Conservation (phyloP, 2,888 invertebrate genomes). For the Orchesella flavescens region DNA sequence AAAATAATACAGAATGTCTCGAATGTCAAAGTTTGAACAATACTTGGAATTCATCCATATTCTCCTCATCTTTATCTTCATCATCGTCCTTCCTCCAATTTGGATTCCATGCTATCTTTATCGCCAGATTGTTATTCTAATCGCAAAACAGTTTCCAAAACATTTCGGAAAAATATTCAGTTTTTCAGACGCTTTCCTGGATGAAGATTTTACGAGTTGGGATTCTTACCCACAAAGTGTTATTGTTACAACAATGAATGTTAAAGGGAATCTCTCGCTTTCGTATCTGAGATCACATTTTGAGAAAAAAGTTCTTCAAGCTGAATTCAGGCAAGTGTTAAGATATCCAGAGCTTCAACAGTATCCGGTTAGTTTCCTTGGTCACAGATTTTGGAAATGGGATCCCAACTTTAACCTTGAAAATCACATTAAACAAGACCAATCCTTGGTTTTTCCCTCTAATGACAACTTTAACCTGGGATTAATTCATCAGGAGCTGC, state of each 20-base stretch:
- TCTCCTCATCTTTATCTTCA: not conserved
- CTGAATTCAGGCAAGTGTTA: not conserved
- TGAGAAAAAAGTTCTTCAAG: constrained; percentile 15
- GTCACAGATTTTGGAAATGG: constrained; percentile 14
- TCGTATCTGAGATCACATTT: not conserved
- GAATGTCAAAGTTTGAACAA: not conserved
- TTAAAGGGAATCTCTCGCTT: not conserved
- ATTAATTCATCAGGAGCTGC: constrained; percentile 7
- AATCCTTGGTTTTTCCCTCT: not conserved
- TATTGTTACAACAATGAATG: not conserved
- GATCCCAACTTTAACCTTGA: constrained; percentile 1
- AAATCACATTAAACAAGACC: constrained; percentile 23
- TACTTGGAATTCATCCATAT: not conserved
- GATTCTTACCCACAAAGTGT: not conserved
- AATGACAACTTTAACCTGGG: not conserved
- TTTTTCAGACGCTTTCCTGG: not conserved
- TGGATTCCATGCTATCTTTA: not conserved
- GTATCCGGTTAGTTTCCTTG: not conserved
- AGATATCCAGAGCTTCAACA: constrained; percentile 37
- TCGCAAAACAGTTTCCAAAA: too few relatives aligned
- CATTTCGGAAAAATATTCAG: not conserved
- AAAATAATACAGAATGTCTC: too few relatives aligned
- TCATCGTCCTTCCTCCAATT: not conserved
- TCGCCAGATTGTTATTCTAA: not conserved
- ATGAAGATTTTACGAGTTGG: not conserved